phyloP scores from a whole-genome alignment of 2,888 invertebrate genomes.

The Formica aserva region DNA sequence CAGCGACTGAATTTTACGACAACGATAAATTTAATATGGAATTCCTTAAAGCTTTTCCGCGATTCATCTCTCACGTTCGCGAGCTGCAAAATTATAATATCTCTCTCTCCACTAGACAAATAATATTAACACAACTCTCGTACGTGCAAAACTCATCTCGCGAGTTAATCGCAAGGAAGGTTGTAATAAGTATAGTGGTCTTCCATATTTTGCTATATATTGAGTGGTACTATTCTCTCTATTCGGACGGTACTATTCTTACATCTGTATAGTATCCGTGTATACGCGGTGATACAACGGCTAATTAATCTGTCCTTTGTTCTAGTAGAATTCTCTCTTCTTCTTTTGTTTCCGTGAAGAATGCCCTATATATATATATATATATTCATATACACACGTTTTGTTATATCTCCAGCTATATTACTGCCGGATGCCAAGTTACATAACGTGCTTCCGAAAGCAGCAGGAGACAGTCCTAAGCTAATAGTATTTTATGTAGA shows the following conservation, averaged over 20 bases:
- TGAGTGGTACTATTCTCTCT: neutral
- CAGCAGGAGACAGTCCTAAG: neutral
- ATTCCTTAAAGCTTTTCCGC: conserved; percentile 24
- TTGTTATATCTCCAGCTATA: conserved; percentile 19
- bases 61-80: conserved; percentile 26
- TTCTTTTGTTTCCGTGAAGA: conserved; percentile 32
- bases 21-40: conserved; percentile 28
- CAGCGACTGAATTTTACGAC: conserved; percentile 19
- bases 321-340: neutral
- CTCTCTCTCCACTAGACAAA: conserved; percentile 31
- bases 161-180: conserved; percentile 1
- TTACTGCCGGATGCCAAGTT: conserved; percentile 26
- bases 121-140: conserved; percentile 38
- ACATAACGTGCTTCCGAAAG: conserved; percentile 35
- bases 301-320: conserved; percentile 44
- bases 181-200: neutral
- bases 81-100: conserved; percentile 25
- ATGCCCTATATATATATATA: neutral
- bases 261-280: neutral
- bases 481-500: conserved; percentile 39
- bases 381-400: neutral
- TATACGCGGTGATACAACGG: neutral
- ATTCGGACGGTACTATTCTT: neutral
- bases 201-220: conserved; percentile 13
- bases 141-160: conserved; percentile 18